Conservation (phyloP, 1,140 invertebrate species). For the Ceratosolen solmsi region DNA sequence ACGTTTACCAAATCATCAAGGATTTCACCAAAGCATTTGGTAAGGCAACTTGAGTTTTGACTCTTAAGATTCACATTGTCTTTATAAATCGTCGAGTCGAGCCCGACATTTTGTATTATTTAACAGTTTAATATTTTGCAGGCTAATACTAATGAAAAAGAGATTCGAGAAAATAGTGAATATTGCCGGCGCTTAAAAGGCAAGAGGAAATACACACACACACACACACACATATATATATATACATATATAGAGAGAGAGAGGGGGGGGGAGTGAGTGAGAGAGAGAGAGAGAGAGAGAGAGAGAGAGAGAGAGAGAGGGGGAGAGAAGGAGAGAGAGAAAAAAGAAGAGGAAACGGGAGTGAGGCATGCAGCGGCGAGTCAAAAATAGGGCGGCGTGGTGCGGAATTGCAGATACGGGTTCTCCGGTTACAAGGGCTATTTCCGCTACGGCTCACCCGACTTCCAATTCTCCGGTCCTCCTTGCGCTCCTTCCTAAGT, state of each 20-base stretch:
- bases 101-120: background rate
- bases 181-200: background rate
- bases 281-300: background rate
- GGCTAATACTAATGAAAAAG: background rate
- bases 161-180: background rate
- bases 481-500: background rate
- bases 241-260: background rate
- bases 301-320: background rate
- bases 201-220: no score
- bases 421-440: constrained; percentile 70
- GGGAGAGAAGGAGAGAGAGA: no score
- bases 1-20: background rate
- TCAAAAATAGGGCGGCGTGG: constrained; percentile 44
- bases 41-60: background rate
- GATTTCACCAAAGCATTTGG: background rate
- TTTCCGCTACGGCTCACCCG: constrained; percentile 58
- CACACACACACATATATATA: background rate
- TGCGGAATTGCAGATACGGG: constrained; percentile 67
- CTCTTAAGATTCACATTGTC: background rate
- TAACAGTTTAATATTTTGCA: background rate
- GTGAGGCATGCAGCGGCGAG: background rate
- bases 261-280: background rate
- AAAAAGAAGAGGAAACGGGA: background rate
- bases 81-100: constrained; percentile 3
- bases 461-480: background rate